A percentile compares a stretch with the other conserved stretches of the same genome.
Conservation (phyloP, 2,797 vertebrate species). For the Aldrovandia affinis region DNA sequence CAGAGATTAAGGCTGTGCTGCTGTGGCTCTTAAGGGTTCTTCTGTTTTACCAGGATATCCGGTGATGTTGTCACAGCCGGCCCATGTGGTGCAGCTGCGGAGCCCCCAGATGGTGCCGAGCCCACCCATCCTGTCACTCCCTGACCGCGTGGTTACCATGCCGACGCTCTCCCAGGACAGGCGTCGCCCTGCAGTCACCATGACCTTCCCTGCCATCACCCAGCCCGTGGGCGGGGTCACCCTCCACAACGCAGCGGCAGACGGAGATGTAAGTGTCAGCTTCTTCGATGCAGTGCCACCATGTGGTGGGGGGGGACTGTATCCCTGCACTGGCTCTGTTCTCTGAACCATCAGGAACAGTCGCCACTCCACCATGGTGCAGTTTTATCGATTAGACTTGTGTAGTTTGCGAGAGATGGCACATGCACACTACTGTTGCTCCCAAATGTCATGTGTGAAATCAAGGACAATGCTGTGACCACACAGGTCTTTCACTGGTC, state of each 20-base stretch:
- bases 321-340: neutral
- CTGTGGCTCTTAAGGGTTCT: slow-evolving; percentile 14
- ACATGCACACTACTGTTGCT: neutral
- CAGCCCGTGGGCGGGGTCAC: slow-evolving; percentile 56
- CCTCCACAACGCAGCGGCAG: slow-evolving; percentile 60
- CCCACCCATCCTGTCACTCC: slow-evolving; percentile 67
- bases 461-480: neutral
- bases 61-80: slow-evolving; percentile 78
- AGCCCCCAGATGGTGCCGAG: slow-evolving; percentile 68
- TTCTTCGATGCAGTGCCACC: neutral
- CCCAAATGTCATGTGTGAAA: neutral
- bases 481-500: neutral
- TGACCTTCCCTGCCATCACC: slow-evolving; percentile 14
- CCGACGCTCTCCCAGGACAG: slow-evolving; percentile 70
- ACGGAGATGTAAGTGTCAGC: slow-evolving; percentile 85
- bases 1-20: neutral
- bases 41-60: slow-evolving; percentile 71
- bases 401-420: neutral
- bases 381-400: neutral
- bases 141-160: slow-evolving; percentile 70
- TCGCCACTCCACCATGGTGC: neutral
- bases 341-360: neutral
- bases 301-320: neutral
- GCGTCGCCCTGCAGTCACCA: slow-evolving; percentile 50
- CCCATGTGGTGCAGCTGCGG: slow-evolving; percentile 84